A percentile compares a stretch with the other conserved stretches of the same genome.
These are phyloP conservation scores for Plecotus auritus DNA, from an alignment of 2,113 vertebrate genomes.

Conservation along the genomic window DNA sequence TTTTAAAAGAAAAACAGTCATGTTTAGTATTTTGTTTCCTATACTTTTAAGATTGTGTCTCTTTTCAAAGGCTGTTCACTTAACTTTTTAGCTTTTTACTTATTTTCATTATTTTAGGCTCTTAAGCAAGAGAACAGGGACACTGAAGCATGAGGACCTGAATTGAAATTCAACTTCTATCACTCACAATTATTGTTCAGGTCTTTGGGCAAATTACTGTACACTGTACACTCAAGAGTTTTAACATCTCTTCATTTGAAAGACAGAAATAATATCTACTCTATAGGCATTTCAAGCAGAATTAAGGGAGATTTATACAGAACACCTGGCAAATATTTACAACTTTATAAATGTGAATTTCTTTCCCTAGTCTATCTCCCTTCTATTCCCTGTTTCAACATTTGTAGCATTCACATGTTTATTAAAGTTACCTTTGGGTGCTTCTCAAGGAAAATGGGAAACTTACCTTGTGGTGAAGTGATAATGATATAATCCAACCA, in stretches of 20 bases:
- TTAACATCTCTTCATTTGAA: not conserved
- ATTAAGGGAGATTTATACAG: not conserved
- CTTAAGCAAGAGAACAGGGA: not conserved
- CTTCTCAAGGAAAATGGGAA: not conserved
- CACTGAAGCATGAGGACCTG: not conserved
- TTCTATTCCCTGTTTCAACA: not conserved
- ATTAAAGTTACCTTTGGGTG: not conserved
- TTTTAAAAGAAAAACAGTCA: conserved; percentile 13
- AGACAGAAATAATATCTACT: not conserved
- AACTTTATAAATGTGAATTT: not conserved
- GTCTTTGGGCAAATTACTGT: not conserved
- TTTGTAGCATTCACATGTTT: not conserved
- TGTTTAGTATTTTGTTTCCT: not conserved
- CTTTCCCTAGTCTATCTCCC: not conserved
- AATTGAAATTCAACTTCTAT: not conserved
- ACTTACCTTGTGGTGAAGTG: not conserved
- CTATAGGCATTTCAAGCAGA: not conserved
- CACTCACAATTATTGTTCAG: not conserved
- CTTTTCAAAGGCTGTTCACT: not conserved
- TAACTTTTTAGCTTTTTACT: conserved; percentile 25
- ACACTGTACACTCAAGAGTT: not conserved
- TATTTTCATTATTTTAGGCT: not conserved
- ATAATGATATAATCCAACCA: not conserved
- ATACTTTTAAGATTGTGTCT: not conserved
- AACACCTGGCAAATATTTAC: not conserved